Percentiles rank a stretch among this genome's conserved stretches.
Evolutionary conservation across 2,797 vertebrate genomes (phyloP).

Genomic region (Gobionotothen gibberifrons): DNA sequence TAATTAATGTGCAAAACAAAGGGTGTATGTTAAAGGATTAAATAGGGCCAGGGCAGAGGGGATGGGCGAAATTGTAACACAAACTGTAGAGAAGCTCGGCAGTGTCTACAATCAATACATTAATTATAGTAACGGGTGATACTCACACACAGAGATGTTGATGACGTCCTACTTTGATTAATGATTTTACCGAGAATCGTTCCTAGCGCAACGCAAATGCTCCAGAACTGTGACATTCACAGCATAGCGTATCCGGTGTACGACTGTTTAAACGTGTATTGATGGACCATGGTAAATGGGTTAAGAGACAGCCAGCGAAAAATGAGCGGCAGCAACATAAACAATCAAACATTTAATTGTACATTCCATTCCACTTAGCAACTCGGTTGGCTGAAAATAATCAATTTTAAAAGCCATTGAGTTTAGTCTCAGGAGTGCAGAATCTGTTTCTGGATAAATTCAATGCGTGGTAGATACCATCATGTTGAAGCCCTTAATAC

Average conservation of each 20-base stretch:
- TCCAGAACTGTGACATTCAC: slow-evolving; percentile 62
- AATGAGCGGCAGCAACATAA: slow-evolving; percentile 63
- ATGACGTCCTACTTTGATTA: slow-evolving; percentile 66
- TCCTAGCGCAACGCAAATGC: slow-evolving; percentile 57
- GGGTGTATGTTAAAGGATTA: slow-evolving; percentile 57
- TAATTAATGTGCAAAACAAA: slow-evolving; percentile 74
- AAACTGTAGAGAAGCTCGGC: slow-evolving; percentile 45
- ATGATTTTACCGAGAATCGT: slow-evolving; percentile 60
- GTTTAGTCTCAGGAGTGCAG: slow-evolving; percentile 47
- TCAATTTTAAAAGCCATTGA: slow-evolving; percentile 63
- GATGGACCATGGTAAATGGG: slow-evolving; percentile 62
- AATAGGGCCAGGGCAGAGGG: slow-evolving; percentile 35
- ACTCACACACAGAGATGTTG: slow-evolving; percentile 64
- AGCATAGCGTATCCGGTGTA: slow-evolving; percentile 51
- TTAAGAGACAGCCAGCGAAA: slow-evolving; percentile 57
- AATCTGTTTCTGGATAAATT: slow-evolving; percentile 52
- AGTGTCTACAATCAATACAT: slow-evolving; percentile 70
- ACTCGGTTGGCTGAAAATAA: slow-evolving; percentile 60
- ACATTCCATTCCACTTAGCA: slow-evolving; percentile 74
- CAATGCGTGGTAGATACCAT: slow-evolving; percentile 40
- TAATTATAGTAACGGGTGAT: slow-evolving; percentile 67
- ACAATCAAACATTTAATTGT: slow-evolving; percentile 75
- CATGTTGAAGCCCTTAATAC: slow-evolving; percentile 49
- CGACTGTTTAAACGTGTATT: slow-evolving; percentile 58
- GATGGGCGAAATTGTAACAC: slow-evolving; percentile 36